Percentiles rank a stretch among this genome's conserved stretches.
Evolutionary conservation across 2,113 vertebrate species (phyloP).

Genomic region (Passer montanus): DNA sequence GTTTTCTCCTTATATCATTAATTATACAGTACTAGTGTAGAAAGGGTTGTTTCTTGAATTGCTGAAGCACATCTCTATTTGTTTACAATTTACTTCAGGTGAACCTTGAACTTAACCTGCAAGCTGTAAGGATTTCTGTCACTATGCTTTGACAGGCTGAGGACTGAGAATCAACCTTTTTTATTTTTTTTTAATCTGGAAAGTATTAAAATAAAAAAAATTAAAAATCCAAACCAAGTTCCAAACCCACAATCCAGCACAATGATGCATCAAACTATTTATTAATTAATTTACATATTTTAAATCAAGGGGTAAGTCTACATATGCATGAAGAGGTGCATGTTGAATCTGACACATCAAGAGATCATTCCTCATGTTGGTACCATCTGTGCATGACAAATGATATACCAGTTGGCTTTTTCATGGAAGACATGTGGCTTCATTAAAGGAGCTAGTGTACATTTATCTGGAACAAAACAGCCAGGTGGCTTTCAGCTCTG

Average conservation of each 20-base stretch:
- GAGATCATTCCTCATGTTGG: rapidly evolving
- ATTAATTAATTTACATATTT: not conserved
- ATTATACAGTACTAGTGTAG: not conserved
- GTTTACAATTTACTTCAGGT: not conserved
- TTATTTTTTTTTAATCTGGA: not conserved
- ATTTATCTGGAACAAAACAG: not conserved
- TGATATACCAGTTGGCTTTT: not conserved
- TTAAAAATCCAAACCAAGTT: not conserved
- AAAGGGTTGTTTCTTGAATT: not conserved
- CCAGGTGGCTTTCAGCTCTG: not conserved
- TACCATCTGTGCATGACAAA: not conserved
- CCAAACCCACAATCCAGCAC: rapidly evolving
- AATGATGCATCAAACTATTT: not conserved
- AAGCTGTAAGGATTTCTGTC: not conserved
- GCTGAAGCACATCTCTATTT: not conserved
- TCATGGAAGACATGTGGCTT: rapidly evolving
- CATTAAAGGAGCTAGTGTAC: not conserved
- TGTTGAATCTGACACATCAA: not conserved
- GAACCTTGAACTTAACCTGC: not conserved
- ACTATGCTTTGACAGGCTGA: rapidly evolving
- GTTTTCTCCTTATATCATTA: not conserved
- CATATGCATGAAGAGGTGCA: rapidly evolving
- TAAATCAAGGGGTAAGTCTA: not conserved
- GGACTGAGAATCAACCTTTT: not conserved
- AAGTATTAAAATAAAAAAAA: not conserved